Conservation (phyloP, 2,113 vertebrate species). For the Rhinichthys klamathensis region DNA sequence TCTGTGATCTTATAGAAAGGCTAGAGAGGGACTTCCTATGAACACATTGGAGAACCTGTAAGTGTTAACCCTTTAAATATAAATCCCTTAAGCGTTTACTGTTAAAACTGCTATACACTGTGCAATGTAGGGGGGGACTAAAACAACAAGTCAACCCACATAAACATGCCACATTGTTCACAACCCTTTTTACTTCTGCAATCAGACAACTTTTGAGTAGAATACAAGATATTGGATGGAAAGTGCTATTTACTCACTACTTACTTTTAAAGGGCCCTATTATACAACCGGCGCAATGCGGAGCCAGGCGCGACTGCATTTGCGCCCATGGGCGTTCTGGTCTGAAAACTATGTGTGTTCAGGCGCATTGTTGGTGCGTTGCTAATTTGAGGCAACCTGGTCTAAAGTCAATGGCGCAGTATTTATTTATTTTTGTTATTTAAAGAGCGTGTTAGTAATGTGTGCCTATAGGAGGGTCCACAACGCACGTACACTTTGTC, state of each 20-base stretch:
- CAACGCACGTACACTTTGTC: too few relatives aligned
- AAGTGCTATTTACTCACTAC: not conserved
- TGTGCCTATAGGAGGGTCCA: too few relatives aligned
- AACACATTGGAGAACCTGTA: not conserved
- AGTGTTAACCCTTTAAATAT: not conserved
- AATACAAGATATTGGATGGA: not conserved
- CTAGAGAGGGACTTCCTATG: not conserved
- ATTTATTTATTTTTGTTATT: too few relatives aligned
- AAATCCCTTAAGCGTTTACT: not conserved
- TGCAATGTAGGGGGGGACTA: not conserved
- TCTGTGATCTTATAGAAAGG: not conserved
- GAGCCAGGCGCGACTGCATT: too few relatives aligned
- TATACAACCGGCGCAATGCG: too few relatives aligned
- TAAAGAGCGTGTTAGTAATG: too few relatives aligned
- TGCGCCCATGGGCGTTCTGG: too few relatives aligned
- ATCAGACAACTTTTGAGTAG: not conserved
- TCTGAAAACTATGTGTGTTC: too few relatives aligned
- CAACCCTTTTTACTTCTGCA: not conserved
- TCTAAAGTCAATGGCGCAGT: too few relatives aligned
- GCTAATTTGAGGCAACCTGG: too few relatives aligned
- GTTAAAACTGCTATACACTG: not conserved
- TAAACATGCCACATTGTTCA: not conserved
- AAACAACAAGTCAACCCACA: not conserved
- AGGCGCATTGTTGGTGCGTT: too few relatives aligned
- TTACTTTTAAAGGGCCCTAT: not conserved